Percentiles rank a stretch among this genome's conserved stretches.
Evolutionary conservation across 2,888 invertebrate genomes (phyloP).

Genomic region (Heliconius ethilla): DNA sequence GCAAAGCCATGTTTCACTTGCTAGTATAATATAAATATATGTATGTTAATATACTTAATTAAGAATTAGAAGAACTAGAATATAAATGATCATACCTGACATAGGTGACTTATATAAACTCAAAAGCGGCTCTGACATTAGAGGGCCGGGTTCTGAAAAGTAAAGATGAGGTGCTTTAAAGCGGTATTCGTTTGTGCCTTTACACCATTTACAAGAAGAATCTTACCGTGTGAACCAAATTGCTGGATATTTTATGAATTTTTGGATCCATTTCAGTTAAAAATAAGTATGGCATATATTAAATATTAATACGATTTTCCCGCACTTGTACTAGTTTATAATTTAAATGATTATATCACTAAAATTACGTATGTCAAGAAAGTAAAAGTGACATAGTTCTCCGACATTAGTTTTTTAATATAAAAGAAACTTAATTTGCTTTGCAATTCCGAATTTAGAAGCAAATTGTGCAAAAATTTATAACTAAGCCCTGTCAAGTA

Average conservation of each 20-base stretch:
- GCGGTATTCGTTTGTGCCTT: conserved; percentile 21
- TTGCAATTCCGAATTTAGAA: too few relatives aligned
- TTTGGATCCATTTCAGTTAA: neutral
- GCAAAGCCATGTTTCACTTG: too few relatives aligned
- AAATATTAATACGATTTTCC: neutral
- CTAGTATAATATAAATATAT: neutral
- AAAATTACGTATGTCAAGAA: too few relatives aligned
- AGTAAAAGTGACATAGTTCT: too few relatives aligned
- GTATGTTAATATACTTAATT: neutral
- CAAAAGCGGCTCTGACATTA: conserved; percentile 77
- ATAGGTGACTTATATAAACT: conserved; percentile 79
- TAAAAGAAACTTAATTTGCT: too few relatives aligned
- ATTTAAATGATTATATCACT: too few relatives aligned
- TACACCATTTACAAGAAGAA: neutral
- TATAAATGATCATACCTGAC: conserved; percentile 64
- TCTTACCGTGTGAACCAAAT: conserved; percentile 32
- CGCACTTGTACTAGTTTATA: neutral
- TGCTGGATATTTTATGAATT: neutral
- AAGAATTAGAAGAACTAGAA: too few relatives aligned
- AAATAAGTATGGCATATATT: neutral
- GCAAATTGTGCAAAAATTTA: too few relatives aligned
- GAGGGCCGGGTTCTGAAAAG: conserved; percentile 74
- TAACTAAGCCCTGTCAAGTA: too few relatives aligned
- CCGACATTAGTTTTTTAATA: too few relatives aligned
- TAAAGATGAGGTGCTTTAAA: conserved; percentile 44